These are phyloP conservation scores for Austrofundulus limnaeus DNA, from an alignment of 2,113 vertebrate genomes.

Conservation along the genomic window DNA sequence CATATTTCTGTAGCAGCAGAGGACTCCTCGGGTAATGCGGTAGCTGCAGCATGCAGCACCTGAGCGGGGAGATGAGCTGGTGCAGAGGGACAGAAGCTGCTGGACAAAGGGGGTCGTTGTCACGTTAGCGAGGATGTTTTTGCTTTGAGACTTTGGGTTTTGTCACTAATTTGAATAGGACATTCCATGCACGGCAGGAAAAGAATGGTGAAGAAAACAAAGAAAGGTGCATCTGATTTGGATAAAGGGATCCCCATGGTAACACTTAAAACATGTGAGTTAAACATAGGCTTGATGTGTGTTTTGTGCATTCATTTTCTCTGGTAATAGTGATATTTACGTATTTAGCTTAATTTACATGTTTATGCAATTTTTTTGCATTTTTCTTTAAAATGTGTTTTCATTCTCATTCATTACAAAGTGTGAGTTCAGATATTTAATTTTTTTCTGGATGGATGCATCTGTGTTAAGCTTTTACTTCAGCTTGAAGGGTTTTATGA, in stretches of 20 bases:
- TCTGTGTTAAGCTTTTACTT: not conserved
- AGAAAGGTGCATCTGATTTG: slow-evolving; percentile 44
- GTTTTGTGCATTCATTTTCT: not conserved
- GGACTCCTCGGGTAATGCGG: slow-evolving; percentile 38
- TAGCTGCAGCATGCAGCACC: slow-evolving; percentile 33
- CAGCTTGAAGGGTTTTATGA: not conserved
- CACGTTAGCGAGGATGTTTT: slow-evolving; percentile 7
- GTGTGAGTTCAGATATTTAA: not conserved
- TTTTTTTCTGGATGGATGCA: not conserved
- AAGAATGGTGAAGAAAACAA: slow-evolving; percentile 63
- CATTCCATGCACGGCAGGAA: slow-evolving; percentile 5
- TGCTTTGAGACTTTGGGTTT: slow-evolving; percentile 13
- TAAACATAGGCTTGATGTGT: slow-evolving; percentile 7
- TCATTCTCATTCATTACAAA: not conserved
- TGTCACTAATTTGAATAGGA: slow-evolving; percentile 19
- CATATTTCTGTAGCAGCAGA: slow-evolving; percentile 30
- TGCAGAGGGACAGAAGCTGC: slow-evolving; percentile 36
- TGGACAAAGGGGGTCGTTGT: slow-evolving; percentile 41
- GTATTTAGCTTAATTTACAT: not conserved
- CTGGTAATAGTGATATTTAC: too few relatives aligned
- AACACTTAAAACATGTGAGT: slow-evolving; percentile 65
- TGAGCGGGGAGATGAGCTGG: slow-evolving; percentile 17
- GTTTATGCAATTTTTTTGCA: not conserved
- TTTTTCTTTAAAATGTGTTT: slow-evolving; percentile 1
- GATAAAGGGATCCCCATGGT: slow-evolving; percentile 67